Conservation (phyloP, 2,113 vertebrate genomes). For the Todiramphus saurophagus region DNA sequence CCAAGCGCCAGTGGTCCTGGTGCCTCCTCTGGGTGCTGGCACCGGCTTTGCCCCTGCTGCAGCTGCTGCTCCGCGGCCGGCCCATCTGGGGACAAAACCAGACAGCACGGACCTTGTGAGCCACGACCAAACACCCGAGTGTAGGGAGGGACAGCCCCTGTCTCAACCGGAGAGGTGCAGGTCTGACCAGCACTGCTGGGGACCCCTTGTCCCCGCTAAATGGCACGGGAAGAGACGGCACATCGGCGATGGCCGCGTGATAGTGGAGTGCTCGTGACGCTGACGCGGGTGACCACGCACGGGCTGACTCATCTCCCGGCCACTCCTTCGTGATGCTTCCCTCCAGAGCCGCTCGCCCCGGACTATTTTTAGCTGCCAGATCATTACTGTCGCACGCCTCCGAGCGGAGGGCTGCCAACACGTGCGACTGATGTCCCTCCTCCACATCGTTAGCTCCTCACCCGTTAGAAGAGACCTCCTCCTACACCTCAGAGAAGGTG, state of each 20-base stretch:
- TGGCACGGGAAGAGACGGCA: not conserved
- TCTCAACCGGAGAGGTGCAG: not conserved
- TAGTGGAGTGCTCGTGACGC: constrained; percentile 18
- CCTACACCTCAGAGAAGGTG: not conserved
- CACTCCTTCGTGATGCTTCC: constrained; percentile 1
- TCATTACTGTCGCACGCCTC: constrained; percentile 65
- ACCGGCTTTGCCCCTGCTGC: not conserved
- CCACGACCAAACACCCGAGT: rapidly evolving
- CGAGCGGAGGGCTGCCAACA: constrained; percentile 2
- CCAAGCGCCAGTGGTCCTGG: rapidly evolving
- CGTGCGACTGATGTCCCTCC: not conserved
- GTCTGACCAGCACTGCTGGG: rapidly evolving
- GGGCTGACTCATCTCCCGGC: constrained; percentile 59
- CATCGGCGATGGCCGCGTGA: not conserved
- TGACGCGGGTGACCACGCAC: not conserved
- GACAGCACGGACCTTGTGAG: rapidly evolving
- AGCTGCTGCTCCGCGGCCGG: rapidly evolving
- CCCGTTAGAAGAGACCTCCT: not conserved
- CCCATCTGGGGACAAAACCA: rapidly evolving
- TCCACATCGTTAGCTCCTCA: not conserved
- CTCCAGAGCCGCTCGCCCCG: not conserved
- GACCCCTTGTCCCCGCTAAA: not conserved
- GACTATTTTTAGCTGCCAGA: constrained; percentile 72
- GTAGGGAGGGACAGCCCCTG: not conserved
- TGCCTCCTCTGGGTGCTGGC: rapidly evolving